A percentile compares a stretch with the other conserved stretches of the same genome.
phyloP scores from a whole-genome alignment of 1,140 invertebrate species.

The Reticulitermes speratus region DNA sequence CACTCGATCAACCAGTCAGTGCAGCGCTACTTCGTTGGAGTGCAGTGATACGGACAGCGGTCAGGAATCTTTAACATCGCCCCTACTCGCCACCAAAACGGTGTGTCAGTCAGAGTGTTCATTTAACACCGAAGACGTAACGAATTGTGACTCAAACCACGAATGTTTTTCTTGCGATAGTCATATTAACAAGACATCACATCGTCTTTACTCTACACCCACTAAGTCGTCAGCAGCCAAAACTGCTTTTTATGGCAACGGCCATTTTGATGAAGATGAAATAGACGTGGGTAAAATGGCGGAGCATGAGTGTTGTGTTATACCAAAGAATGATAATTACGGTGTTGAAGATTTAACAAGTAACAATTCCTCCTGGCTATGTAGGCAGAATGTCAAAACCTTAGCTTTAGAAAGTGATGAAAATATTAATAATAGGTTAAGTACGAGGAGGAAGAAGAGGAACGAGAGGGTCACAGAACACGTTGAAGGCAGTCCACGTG shows the following conservation, averaged over 20 bases:
- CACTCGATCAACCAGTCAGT: neutral
- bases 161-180: conserved; percentile 36
- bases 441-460: conserved; percentile 25
- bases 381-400: neutral
- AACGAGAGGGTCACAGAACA: conserved; percentile 17
- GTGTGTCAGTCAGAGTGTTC: too few species aligned
- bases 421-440: neutral
- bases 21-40: neutral
- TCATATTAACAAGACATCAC: conserved; percentile 37
- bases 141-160: conserved; percentile 50
- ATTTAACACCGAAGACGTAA: conserved; percentile 41
- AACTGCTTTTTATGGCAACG: conserved; percentile 44
- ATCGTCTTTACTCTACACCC: conserved; percentile 53
- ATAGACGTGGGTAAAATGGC: conserved; percentile 25
- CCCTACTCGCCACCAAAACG: conserved; percentile 29
- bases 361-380: conserved; percentile 38
- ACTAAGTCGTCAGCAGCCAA: conserved; percentile 52
- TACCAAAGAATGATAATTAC: conserved; percentile 29
- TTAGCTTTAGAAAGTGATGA: neutral
- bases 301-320: conserved; percentile 37
- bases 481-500: conserved; percentile 40
- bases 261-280: conserved; percentile 29
- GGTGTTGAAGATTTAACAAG: conserved; percentile 37
- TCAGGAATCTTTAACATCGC: conserved; percentile 36
- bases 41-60: conserved; percentile 30